A percentile compares a stretch with the other conserved stretches of the same genome.
These are phyloP conservation scores for Stramonita haemastoma DNA, from an alignment of 2,888 invertebrate species.

Conservation along the genomic window DNA sequence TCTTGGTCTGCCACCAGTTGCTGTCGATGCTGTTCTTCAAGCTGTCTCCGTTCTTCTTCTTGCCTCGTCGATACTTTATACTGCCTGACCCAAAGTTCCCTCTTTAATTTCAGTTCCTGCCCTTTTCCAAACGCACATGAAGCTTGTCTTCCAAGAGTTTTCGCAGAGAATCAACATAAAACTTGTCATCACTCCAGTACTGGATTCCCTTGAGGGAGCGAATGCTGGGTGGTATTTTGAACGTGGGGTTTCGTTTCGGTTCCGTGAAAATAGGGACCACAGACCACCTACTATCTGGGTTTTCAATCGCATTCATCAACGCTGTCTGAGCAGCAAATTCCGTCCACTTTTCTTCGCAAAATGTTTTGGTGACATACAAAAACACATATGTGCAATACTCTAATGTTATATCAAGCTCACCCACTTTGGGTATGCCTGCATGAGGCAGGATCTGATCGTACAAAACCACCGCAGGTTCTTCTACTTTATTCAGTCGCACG, in stretches of 20 bases:
- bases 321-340: slow-evolving; percentile 64
- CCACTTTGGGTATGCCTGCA: slow-evolving; percentile 45
- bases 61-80: slow-evolving; percentile 31
- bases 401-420: slow-evolving; percentile 54
- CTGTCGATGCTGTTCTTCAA: not conserved
- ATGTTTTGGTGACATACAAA: slow-evolving; percentile 61
- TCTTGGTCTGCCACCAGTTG: slow-evolving; percentile 76
- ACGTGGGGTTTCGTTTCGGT: slow-evolving; percentile 51
- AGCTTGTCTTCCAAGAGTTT: slow-evolving; percentile 60
- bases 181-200: slow-evolving; percentile 61
- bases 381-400: slow-evolving; percentile 66
- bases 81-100: slow-evolving; percentile 30
- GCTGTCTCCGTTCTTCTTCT: not conserved
- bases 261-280: slow-evolving; percentile 68
- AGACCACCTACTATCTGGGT: slow-evolving; percentile 64
- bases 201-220: slow-evolving; percentile 66
- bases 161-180: slow-evolving; percentile 58
- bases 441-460: slow-evolving; percentile 55
- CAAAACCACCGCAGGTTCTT: slow-evolving; percentile 53
- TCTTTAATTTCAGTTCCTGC: slow-evolving; percentile 36
- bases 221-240: slow-evolving; percentile 61
- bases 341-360: slow-evolving; percentile 62
- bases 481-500: slow-evolving; percentile 40
- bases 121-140: slow-evolving; percentile 43
- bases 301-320: slow-evolving; percentile 65